Conservation (phyloP, 2,113 vertebrate species). For the Triplophysa siluroides region DNA sequence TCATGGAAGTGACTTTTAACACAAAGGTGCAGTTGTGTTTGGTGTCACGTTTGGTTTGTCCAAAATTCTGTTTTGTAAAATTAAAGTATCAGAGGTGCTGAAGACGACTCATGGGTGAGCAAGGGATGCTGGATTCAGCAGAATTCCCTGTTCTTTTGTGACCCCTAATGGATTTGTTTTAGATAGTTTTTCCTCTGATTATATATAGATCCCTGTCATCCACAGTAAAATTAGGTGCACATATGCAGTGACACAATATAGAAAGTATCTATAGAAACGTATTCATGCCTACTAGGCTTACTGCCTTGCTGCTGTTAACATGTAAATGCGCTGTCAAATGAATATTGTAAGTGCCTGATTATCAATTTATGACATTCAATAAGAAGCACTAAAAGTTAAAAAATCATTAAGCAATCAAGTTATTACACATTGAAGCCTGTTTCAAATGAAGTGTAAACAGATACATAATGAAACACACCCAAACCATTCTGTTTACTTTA, state of each 20-base stretch:
- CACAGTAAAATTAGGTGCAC: neutral
- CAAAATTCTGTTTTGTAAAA: conserved; percentile 26
- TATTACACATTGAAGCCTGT: neutral
- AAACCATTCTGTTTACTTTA: too few relatives aligned
- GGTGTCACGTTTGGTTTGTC: neutral
- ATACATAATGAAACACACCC: neutral
- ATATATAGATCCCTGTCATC: neutral
- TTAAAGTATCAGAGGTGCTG: conserved; percentile 81
- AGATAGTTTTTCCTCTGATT: neutral
- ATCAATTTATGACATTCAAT: neutral
- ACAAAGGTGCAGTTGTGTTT: neutral
- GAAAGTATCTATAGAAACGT: neutral
- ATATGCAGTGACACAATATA: neutral
- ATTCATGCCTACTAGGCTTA: conserved; percentile 4
- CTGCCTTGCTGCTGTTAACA: neutral
- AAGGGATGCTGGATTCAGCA: conserved; percentile 88
- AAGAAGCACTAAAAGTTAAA: neutral
- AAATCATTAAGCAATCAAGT: neutral
- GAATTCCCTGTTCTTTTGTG: conserved; percentile 91
- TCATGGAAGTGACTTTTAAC: conserved; percentile 76
- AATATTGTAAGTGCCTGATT: neutral
- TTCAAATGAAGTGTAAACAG: neutral
- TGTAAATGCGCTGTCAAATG: neutral
- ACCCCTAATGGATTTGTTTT: conserved; percentile 54
- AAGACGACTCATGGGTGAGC: conserved; percentile 86